Base-by-base conservation (phyloP, 2,888 invertebrate genomes). In the Mesoligia furuncula region DNA sequence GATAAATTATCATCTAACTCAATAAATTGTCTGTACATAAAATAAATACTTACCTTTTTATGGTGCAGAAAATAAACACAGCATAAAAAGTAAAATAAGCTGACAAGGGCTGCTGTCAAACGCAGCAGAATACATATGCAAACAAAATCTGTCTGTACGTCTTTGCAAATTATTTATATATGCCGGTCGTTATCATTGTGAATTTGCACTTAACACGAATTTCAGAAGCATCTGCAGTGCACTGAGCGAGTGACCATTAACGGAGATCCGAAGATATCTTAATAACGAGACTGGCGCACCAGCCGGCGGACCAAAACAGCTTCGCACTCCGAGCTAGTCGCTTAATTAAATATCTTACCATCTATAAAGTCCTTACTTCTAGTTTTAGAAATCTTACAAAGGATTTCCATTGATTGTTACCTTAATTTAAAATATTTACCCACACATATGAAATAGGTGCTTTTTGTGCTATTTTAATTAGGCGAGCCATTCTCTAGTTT, bases 101-200 rank as follows among this genome's bases (percentile, higher is more conserved):
- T 72, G 72, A 51, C 70, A 74, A 70, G n/a, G 72, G 51, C 51
- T 45, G 51, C 64, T 73, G 75, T 75, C 75, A 84, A 79, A 83
- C 62, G 64, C 84, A 84, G 73, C 42, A 51, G 45, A 51, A 80
- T 75, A 72, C 69, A 65, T 74, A 75, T 77, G 77, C 68, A 81
- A 77, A 73, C 15, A 39, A 39, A 64, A 75, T 76, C 27, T 64
- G n/a, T 73, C 17, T 62, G 27, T 48, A 48, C 20, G 4, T 73
- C 72, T 78, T 54, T 62, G 57, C 31, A 76, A 84, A 86, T 83
- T 87, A 89, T 88, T 89, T 81, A 88, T 85, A 13, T 76, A 86
- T 84, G 65, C 80, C 77, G 45, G 75, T 87, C 85, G 85, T 85
- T 88, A 87, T 78, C 75, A 80, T 85, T 79, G 64, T 69, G 75